Evolutionary conservation across 2,113 vertebrate species (phyloP).

Genomic region (Polypterus bichir): DNA sequence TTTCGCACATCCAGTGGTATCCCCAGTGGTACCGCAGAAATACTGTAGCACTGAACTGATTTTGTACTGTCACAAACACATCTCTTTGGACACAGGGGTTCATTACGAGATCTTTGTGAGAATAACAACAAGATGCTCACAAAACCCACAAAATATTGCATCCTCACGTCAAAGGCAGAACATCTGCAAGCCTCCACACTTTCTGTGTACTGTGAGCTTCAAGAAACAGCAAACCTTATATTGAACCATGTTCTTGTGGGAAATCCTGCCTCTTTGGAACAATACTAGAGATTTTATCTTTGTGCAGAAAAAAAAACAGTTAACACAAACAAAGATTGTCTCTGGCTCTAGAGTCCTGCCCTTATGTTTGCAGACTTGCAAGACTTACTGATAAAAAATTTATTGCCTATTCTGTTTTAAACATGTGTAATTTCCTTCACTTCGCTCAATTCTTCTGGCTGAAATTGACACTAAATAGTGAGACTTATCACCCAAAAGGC

Average conservation of each 20-base stretch:
- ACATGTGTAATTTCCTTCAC: conserved; percentile 57
- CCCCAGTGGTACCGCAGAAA: conserved; percentile 35
- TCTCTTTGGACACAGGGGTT: conserved; percentile 43
- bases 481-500: too few relatives aligned
- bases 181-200: not conserved
- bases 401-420: conserved; percentile 44
- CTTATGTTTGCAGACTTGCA: conserved; percentile 50
- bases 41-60: conserved; percentile 54
- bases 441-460: conserved; percentile 18
- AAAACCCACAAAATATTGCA: conserved; percentile 33
- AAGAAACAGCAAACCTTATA: conserved; percentile 16
- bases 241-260: too few relatives aligned
- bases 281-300: conserved; percentile 34
- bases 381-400: conserved; percentile 53
- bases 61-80: conserved; percentile 50
- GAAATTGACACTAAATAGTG: too few relatives aligned
- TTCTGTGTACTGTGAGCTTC: conserved; percentile 9
- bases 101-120: conserved; percentile 15
- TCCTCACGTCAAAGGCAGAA: conserved; percentile 30
- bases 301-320: conserved; percentile 27
- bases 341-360: conserved; percentile 49
- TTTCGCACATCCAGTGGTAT: conserved; percentile 43
- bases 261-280: conserved; percentile 23
- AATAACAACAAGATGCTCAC: conserved; percentile 27
- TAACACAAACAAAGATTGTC: conserved; percentile 28